phyloP scores from a whole-genome alignment of 2,888 invertebrate species.

The Meta bourneti region DNA sequence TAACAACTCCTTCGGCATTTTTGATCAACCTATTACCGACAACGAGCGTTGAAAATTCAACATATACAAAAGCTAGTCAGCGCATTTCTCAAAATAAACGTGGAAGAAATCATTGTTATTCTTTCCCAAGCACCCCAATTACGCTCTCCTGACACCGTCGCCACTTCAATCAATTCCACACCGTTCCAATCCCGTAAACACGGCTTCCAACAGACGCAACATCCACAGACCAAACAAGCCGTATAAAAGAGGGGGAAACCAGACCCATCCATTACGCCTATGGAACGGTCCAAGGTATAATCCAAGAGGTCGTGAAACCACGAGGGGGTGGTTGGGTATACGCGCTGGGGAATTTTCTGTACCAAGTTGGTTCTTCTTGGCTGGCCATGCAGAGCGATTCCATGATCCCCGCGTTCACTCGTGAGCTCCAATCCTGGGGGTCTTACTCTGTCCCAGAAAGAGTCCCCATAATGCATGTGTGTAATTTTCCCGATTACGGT shows the following conservation, averaged over 20 bases:
- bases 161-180: neutral
- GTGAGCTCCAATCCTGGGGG: conserved; percentile 32
- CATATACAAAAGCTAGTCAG: neutral
- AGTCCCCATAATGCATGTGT: neutral
- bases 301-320: conserved; percentile 57
- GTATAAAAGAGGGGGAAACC: conserved; percentile 37
- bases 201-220: conserved; percentile 11
- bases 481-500: conserved; percentile 15
- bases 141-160: too few species aligned
- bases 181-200: neutral
- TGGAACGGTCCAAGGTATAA: conserved; percentile 12
- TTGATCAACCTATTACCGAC: neutral
- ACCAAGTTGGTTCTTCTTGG: conserved; percentile 67
- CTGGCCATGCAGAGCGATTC: conserved; percentile 51
- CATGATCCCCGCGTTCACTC: neutral
- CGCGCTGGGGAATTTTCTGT: conserved; percentile 22
- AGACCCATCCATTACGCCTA: conserved; percentile 36
- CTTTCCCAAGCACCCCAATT: too few species aligned
- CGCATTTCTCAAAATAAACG: neutral
- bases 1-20: neutral
- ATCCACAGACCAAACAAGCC: conserved; percentile 36
- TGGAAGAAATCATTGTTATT: neutral
- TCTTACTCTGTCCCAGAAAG: conserved; percentile 7
- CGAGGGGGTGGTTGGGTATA: conserved; percentile 33
- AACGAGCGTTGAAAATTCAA: neutral